These are phyloP conservation scores for Ophioderma brevispina DNA, from an alignment of 35 echinoderm and acorn worm genomes.

Conservation along the genomic window DNA sequence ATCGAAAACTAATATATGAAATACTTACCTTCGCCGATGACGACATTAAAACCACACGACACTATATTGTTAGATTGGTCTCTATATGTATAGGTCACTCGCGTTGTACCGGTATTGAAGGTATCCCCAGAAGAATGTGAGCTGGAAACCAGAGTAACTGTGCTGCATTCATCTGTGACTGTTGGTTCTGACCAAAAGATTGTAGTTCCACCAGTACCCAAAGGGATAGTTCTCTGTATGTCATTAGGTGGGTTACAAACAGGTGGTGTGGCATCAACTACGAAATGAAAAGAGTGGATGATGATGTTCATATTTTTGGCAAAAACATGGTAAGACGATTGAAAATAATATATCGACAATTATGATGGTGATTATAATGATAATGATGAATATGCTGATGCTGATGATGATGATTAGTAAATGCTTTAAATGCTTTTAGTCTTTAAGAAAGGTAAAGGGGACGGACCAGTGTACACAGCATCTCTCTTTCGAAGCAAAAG, in stretches of 20 bases:
- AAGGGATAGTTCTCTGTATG: slow-evolving; percentile 17
- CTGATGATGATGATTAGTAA: too few relatives aligned
- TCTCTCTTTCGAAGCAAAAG: too few relatives aligned
- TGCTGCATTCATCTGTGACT: slow-evolving; percentile 35
- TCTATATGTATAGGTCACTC: neutral
- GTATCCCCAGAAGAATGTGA: neutral
- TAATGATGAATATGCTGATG: too few relatives aligned
- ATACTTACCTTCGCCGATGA: neutral
- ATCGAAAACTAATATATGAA: too few relatives aligned
- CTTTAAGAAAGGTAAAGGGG: too few relatives aligned
- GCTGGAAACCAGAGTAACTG: neutral
- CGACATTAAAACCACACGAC: slow-evolving; percentile 23
- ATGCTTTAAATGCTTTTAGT: too few relatives aligned
- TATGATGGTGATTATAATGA: too few relatives aligned
- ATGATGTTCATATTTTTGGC: too few relatives aligned
- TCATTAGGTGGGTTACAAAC: neutral
- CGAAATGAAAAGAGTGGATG: neutral
- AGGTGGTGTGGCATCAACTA: slow-evolving; percentile 5
- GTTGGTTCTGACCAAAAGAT: slow-evolving; percentile 10
- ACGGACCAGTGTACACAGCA: too few relatives aligned
- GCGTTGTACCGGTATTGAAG: neutral
- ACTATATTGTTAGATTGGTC: slow-evolving; percentile 17
- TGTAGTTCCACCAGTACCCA: neutral
- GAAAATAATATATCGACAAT: too few relatives aligned
- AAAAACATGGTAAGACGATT: too few relatives aligned